Conservation (phyloP, 2,888 invertebrate species). For the Orgyia antiqua region DNA sequence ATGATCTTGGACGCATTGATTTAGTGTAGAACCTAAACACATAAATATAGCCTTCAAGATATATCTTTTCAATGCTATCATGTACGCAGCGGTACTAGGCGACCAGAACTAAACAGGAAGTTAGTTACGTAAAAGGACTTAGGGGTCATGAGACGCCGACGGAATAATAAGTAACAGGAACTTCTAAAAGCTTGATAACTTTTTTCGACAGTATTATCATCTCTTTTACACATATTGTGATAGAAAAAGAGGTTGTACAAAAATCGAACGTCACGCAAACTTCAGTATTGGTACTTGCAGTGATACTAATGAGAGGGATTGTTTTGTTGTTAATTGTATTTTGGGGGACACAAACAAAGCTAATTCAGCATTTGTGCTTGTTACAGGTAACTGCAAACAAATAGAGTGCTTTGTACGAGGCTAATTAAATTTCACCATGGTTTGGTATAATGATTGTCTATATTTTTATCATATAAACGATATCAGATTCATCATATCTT, state of each 20-base stretch:
- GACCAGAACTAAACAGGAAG: constrained; percentile 34
- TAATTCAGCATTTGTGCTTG: constrained; percentile 24
- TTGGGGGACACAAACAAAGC: constrained; percentile 11
- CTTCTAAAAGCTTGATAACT: constrained; percentile 31
- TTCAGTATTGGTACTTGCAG: constrained; percentile 19
- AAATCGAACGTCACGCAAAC: constrained; percentile 14
- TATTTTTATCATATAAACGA: too few species aligned
- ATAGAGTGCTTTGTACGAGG: not conserved
- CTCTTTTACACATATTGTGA: constrained; percentile 8
- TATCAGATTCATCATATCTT: too few species aligned
- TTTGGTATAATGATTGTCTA: too few species aligned
- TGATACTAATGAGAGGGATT: constrained; percentile 25
- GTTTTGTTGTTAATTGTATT: constrained; percentile 18
- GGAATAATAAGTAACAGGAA: constrained; percentile 55
- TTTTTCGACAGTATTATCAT: constrained; percentile 21
- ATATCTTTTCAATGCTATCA: constrained; percentile 21
- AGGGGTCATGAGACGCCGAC: constrained; percentile 32
- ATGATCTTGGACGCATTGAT: constrained; percentile 9
- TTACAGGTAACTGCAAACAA: constrained; percentile 26
- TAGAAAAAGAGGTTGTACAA: constrained; percentile 13
- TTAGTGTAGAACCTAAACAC: constrained; percentile 3
- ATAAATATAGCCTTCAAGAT: constrained; percentile 8
- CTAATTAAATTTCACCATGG: constrained; percentile 7
- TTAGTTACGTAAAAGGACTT: constrained; percentile 32
- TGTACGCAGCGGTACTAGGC: constrained; percentile 26